Conservation (phyloP, 1,140 invertebrate genomes). For the Drosophila triauraria region DNA sequence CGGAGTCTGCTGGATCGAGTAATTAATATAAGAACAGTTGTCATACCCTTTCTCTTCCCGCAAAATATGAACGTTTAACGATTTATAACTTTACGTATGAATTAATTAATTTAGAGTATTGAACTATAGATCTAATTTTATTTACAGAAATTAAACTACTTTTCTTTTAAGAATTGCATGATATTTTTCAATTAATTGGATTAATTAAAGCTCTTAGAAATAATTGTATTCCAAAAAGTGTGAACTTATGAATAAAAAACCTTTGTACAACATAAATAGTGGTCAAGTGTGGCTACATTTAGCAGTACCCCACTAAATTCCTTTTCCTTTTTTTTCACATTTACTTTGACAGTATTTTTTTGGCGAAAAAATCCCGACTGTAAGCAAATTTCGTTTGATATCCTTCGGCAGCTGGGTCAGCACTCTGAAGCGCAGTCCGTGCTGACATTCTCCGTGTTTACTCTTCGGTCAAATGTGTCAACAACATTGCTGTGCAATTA, state of each 20-base stretch:
- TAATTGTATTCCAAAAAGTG: neutral
- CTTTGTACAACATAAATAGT: neutral
- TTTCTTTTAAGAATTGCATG: too few relatives aligned
- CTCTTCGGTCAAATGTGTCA: slow-evolving; percentile 53
- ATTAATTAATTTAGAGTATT: too few relatives aligned
- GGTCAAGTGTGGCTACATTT: slow-evolving; percentile 6
- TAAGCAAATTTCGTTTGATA: slow-evolving; percentile 43
- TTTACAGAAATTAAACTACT: too few relatives aligned
- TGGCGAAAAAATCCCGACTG: slow-evolving; percentile 23
- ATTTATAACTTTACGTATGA: too few relatives aligned
- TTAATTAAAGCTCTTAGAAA: neutral
- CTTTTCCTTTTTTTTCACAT: slow-evolving; percentile 1
- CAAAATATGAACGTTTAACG: too few relatives aligned
- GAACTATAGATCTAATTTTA: too few relatives aligned
- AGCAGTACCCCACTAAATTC: neutral
- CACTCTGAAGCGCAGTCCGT: slow-evolving; percentile 36
- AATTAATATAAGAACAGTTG: slow-evolving; percentile 17
- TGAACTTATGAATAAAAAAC: neutral
- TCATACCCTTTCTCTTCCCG: neutral
- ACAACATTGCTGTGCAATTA: slow-evolving; percentile 64
- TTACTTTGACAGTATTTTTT: slow-evolving; percentile 13
- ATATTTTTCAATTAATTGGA: too few relatives aligned
- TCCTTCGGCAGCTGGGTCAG: slow-evolving; percentile 47
- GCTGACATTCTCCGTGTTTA: slow-evolving; percentile 52
- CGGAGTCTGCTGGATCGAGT: slow-evolving; percentile 3